A percentile compares a stretch with the other conserved stretches of the same genome.
Conservation (phyloP, 2,888 invertebrate species). For the Nymphalis polychloros region DNA sequence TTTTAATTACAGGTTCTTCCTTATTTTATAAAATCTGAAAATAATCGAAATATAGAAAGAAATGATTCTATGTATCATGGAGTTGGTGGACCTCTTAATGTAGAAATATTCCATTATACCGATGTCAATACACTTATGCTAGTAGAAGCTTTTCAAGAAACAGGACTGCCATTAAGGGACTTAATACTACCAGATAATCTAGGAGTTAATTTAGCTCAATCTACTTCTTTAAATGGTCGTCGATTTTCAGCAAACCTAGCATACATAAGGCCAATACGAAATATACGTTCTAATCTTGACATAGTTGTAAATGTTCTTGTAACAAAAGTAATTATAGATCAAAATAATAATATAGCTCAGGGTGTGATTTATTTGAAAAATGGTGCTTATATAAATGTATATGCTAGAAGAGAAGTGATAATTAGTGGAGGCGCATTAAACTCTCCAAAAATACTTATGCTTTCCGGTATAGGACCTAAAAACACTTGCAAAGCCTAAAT, state of each 20-base stretch:
- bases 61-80: slow-evolving; percentile 81
- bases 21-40: slow-evolving; percentile 86
- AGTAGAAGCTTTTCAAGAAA: slow-evolving; percentile 83
- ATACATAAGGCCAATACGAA: slow-evolving; percentile 84
- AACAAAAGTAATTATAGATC: slow-evolving; percentile 82
- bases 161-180: slow-evolving; percentile 82
- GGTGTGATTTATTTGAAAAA: slow-evolving; percentile 69
- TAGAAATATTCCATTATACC: slow-evolving; percentile 83
- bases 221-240: slow-evolving; percentile 82
- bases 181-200: slow-evolving; percentile 81
- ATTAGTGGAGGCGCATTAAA: slow-evolving; percentile 82
- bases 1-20: slow-evolving; percentile 78
- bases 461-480: slow-evolving; percentile 85
- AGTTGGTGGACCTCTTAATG: slow-evolving; percentile 83
- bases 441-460: slow-evolving; percentile 84
- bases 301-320: slow-evolving; percentile 79
- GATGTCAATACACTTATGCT: slow-evolving; percentile 82
- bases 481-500: slow-evolving; percentile 72
- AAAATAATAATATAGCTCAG: slow-evolving; percentile 68
- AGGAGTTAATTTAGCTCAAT: slow-evolving; percentile 83
- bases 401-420: slow-evolving; percentile 83
- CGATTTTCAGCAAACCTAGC: slow-evolving; percentile 84
- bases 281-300: slow-evolving; percentile 74
- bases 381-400: slow-evolving; percentile 66
- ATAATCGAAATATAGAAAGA: slow-evolving; percentile 80